Evolutionary conservation across 1,140 invertebrate species (phyloP), one percentile per base, ranked within the genome.

Genomic region (Zeugodacus cucurbitae): DNA sequence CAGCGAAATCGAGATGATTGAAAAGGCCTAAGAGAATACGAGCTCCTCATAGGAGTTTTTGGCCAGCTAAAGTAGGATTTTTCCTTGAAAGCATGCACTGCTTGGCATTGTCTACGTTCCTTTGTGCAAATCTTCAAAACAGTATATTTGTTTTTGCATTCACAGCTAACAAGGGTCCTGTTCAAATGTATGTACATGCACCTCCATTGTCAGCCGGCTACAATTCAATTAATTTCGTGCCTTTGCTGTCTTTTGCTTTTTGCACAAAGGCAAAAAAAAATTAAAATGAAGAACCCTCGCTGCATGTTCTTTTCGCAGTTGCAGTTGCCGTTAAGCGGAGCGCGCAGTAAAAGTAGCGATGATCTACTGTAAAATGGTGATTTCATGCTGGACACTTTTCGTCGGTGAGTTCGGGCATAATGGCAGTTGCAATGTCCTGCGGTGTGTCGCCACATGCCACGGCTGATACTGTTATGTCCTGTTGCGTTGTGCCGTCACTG

Each of bases 371-470:
- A 29, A 82, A 82, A 82, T 82, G 26, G 41, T 29, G 41, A 48
- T 48, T 4, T 29, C 74, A 44, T 82, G 74, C 74, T 48, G 41
- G 74, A 82, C 41, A 48, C 41, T 26, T 74, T 10, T 37, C 14
- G 34, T 8, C 48, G 48, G 48, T 20, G 48, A 17, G 3, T 54
- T 17, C 17, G 48, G 11, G 48, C 4, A 54, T 54, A 54, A 70
- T 74, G 17, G 41, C 74, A 82, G 74, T 82, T 82, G 74, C 26
- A 82, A 82, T 82, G n/a, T 82, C 74, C 74, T 82, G 74, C n/a
- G 74, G 74, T 48, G 74, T 48, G 74, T 48, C 74, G 74, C 41
- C 74, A 82, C 74, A 82, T 82, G 74, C 74, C 74, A 82, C 26
- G 7, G 41, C 44, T 82, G 74, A 26, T 82, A 22, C 41, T 48